Base-by-base conservation (phyloP, 2,113 vertebrate species). In the Xiphorhynchus elegans region DNA sequence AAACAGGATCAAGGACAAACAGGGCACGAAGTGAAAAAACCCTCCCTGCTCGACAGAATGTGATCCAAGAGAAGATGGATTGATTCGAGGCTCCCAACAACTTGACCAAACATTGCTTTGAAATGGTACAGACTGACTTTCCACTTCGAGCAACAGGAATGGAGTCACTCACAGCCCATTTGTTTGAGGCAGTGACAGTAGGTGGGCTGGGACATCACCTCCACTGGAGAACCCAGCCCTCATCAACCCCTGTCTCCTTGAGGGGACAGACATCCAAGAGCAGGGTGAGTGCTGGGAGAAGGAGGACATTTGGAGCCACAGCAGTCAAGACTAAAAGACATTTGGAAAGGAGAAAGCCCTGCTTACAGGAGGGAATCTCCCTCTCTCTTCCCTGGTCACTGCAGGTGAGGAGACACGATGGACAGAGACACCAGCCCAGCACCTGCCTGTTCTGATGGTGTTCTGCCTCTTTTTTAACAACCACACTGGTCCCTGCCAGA, bases 181-280 rank as follows among this genome's bases (percentile, higher is more conserved):
- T 46, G 44, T 63, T 42, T 16, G 35, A 72, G 50, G 46, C 68
- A 82, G 46, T 44, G 67, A 73, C 69, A 84, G 64, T 18, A 78
- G 35, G 56, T 35, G 35, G 53, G 46, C 8, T 94, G 72, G 3
- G 3, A 35, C 68, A 83, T 53, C 59, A 33, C 28, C 62, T 88
- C 50, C 68, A 28, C 49, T 47, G 75, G 21, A 86, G n/a, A 75
- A 64, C 73, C 85, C 83, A 88, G 11, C 28, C 28, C 53, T 53
- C 9, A 0, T 19, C 62, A 64, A 13, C 56, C 26, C 1, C 1
- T 4, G 0, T 62, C 60, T 80, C 55, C 85, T 31, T 0, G 0
- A 76, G 40, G 35, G 21, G 13, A 72, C 37, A 40, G 29, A 84
- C 25, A 59, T 12, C 37, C 47, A 37, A 55, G 46, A 62, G 29